Percentiles rank a stretch among this genome's conserved stretches.
phyloP scores from a whole-genome alignment of 2,797 vertebrate species.

The Hybognathus amarus region DNA sequence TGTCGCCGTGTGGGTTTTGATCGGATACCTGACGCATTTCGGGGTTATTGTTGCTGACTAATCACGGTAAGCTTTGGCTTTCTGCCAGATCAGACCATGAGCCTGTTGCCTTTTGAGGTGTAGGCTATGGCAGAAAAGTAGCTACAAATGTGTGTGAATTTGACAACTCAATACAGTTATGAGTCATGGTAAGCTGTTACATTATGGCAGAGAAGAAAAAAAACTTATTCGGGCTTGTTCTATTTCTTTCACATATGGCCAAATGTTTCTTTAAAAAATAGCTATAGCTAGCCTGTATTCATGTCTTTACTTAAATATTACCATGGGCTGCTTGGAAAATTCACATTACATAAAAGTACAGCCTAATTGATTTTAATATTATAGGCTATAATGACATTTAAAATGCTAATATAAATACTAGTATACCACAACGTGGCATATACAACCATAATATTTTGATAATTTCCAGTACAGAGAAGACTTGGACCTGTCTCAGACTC shows the following conservation, averaged over 20 bases:
- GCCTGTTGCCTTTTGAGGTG: neutral
- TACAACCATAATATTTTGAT: neutral
- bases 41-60: slow-evolving; percentile 20
- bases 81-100: neutral
- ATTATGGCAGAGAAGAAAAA: neutral
- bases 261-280: neutral
- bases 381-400: neutral
- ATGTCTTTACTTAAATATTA: neutral
- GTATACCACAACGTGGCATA: too few relatives aligned
- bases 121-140: neutral
- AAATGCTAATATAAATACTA: too few relatives aligned
- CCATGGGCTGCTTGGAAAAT: neutral
- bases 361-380: neutral
- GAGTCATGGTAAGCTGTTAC: neutral
- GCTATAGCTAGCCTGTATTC: neutral
- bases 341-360: neutral
- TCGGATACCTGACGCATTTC: slow-evolving; percentile 5
- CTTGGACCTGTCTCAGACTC: neutral
- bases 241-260: neutral
- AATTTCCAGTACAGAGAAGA: neutral
- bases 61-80: slow-evolving; percentile 34
- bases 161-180: neutral
- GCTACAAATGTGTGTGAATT: neutral
- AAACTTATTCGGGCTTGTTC: neutral
- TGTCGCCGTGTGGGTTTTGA: slow-evolving; percentile 22